A percentile compares a stretch with the other conserved stretches of the same genome.
These are phyloP conservation scores for Drosophila mercatorum DNA, from an alignment of 2,888 invertebrate genomes.

Conservation along the genomic window DNA sequence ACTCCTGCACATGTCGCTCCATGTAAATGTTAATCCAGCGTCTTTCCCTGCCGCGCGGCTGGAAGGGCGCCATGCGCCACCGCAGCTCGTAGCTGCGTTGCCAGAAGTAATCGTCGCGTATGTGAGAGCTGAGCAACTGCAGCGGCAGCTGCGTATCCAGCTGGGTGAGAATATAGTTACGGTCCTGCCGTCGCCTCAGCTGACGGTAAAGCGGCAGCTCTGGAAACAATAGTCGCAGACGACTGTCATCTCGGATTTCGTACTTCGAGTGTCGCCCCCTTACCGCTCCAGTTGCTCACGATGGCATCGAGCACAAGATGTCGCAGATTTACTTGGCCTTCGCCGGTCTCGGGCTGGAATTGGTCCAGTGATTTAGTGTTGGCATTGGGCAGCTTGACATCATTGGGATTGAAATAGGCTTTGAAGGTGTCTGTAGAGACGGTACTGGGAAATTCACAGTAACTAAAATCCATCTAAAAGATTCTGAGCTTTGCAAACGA, in stretches of 20 bases:
- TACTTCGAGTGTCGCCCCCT: constrained; percentile 30
- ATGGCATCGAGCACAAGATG: constrained; percentile 82
- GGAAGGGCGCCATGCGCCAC: constrained; percentile 75
- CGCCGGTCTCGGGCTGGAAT: constrained; percentile 44
- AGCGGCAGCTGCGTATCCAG: constrained; percentile 82
- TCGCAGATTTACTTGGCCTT: constrained; percentile 74
- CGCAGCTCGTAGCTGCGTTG: constrained; percentile 81
- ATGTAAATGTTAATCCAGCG: constrained; percentile 84
- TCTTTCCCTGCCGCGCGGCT: constrained; percentile 48
- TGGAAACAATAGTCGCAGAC: constrained; percentile 41
- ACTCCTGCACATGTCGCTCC: constrained; percentile 84
- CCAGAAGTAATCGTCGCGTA: constrained; percentile 84
- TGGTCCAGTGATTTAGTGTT: constrained; percentile 62
- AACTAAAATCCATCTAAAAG: constrained; percentile 76
- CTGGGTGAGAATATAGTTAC: constrained; percentile 83
- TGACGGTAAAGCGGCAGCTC: constrained; percentile 81
- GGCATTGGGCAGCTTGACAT: constrained; percentile 69
- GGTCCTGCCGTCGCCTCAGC: constrained; percentile 80
- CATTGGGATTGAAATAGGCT: constrained; percentile 77
- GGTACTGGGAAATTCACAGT: constrained; percentile 82
- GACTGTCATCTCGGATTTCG: constrained; percentile 16
- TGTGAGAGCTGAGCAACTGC: constrained; percentile 80
- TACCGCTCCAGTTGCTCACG: constrained; percentile 83
- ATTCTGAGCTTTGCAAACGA: background rate
- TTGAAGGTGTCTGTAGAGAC: constrained; percentile 83